Percentiles rank a stretch among this genome's conserved stretches.
These are phyloP conservation scores for Clytia hemisphaerica DNA, from an alignment of 30 jellyfish, hydroid and myxozoan species.

Conservation along the genomic window DNA sequence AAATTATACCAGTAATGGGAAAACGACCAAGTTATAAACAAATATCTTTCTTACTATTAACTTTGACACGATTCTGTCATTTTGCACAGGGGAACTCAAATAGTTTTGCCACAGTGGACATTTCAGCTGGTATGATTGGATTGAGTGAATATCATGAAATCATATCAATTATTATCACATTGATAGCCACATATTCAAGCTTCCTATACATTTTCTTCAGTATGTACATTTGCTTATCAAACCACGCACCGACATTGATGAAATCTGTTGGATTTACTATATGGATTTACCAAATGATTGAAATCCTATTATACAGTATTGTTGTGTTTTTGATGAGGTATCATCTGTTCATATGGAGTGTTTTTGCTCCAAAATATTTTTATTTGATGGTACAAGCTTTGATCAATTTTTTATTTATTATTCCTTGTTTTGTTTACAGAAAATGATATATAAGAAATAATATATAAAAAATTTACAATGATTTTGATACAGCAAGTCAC, in stretches of 20 bases:
- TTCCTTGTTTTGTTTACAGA: too few relatives aligned
- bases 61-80: constrained; percentile 33
- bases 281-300: constrained; percentile 1
- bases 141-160: constrained; percentile 28
- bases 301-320: not conserved
- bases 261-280: not conserved
- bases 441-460: too few relatives aligned
- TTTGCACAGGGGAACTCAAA: constrained; percentile 79
- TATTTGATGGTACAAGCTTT: constrained; percentile 33
- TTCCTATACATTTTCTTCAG: not conserved
- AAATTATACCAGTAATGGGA: too few relatives aligned
- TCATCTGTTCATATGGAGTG: constrained; percentile 83
- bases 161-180: constrained; percentile 36
- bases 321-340: constrained; percentile 34
- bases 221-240: not conserved
- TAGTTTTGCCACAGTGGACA: constrained; percentile 61
- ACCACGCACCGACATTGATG: not conserved
- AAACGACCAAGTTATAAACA: too few relatives aligned
- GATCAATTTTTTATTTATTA: too few relatives aligned
- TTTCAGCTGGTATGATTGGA: constrained; percentile 70
- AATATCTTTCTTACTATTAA: not conserved
- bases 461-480: too few relatives aligned
- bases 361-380: constrained; percentile 64
- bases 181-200: constrained; percentile 38
- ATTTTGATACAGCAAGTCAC: too few relatives aligned